Percentiles rank a stretch among this genome's conserved stretches.
Evolutionary conservation across 2,797 vertebrate species (phyloP).

Genomic region (Labeo calbasu): DNA sequence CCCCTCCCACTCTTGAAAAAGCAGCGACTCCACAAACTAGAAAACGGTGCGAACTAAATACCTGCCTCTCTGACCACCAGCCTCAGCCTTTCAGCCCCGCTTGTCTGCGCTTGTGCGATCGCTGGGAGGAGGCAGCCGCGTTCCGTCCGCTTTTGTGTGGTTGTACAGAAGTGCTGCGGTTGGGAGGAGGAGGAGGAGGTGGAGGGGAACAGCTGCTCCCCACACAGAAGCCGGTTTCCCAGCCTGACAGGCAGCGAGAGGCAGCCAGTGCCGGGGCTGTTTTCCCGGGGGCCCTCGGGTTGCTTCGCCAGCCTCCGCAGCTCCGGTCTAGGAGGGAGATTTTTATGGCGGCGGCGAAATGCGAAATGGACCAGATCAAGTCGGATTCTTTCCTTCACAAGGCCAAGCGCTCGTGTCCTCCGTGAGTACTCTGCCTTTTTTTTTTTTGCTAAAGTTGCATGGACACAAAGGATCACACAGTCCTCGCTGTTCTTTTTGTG

Average conservation of each 20-base stretch:
- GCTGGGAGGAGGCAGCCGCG: conserved; percentile 31
- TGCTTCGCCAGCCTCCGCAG: conserved; percentile 72
- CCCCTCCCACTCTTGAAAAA: conserved; percentile 86
- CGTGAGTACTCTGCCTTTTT: conserved; percentile 52
- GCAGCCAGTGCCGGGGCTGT: conserved; percentile 29
- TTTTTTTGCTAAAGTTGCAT: conserved; percentile 26
- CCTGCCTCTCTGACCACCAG: conserved; percentile 66
- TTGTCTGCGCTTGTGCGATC: conserved; percentile 40
- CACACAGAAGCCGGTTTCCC: conserved; percentile 81
- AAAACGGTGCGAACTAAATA: conserved; percentile 75
- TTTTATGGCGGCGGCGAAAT: conserved; percentile 78
- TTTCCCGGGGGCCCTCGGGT: conserved; percentile 38
- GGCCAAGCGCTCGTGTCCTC: conserved; percentile 52
- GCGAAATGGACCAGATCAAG: conserved; percentile 80
- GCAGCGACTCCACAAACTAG: conserved; percentile 71
- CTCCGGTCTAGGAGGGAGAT: conserved; percentile 76
- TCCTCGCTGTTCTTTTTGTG: not conserved
- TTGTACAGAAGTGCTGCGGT: conserved; percentile 57
- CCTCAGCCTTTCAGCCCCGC: conserved; percentile 39
- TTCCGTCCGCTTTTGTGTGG: conserved; percentile 53
- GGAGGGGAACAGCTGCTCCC: conserved; percentile 86
- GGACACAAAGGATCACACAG: conserved; percentile 22
- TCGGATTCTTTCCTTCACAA: conserved; percentile 74
- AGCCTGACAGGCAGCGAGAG: conserved; percentile 72
- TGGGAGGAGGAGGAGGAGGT: conserved; percentile 69